Base-by-base conservation (phyloP, 23 tunicate species). In the Clavelina lepadiformis region DNA sequence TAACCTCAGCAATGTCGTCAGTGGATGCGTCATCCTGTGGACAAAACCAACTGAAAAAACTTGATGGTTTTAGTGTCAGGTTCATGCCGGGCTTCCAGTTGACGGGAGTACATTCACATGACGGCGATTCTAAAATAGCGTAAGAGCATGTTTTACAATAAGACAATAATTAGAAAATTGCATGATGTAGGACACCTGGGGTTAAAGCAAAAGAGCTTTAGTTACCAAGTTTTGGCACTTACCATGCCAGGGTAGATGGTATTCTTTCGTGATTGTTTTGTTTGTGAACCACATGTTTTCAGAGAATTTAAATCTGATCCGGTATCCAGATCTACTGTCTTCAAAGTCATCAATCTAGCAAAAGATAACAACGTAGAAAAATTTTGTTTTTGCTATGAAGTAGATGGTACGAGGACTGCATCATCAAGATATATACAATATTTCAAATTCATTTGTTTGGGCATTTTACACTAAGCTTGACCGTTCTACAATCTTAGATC, bases 1-100 rank as follows among this genome's bases (percentile, higher is more conserved):
- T n/a, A 35, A 87, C 96, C 87, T 87, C 96, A 3, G 96, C 86
- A 33, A 86, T 86, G 37, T 86, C 95, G 52, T 86, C 95, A 35
- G 95, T 74, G 0, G 95, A 86, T 47, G 95, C 85, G 63, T 87
- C 96, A 31, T 74, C 96, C 54, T 87, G 96, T 1, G 82, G 41
- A 21, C 82, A 80, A 30, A 87, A 87, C 96, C 96, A 87, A 62
- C 87, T 77, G 87, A 87, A 87, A 49, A 87, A 79, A 45, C 96
- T 87, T 1, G 86, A 73, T 2, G 82, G 29, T 3, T 56, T 77
- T 38, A 28, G 44, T 30, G 97, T 81, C 30, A 89, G 56, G 51
- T 87, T 69, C 74, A 72, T 80, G 32, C 87, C 96, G 18, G 46
- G 58, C 33, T 67, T 66, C 96, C 96, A 87, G n/a, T 62, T 45